Base-by-base conservation (phyloP, 2,888 invertebrate species). In the Helleia helle region DNA sequence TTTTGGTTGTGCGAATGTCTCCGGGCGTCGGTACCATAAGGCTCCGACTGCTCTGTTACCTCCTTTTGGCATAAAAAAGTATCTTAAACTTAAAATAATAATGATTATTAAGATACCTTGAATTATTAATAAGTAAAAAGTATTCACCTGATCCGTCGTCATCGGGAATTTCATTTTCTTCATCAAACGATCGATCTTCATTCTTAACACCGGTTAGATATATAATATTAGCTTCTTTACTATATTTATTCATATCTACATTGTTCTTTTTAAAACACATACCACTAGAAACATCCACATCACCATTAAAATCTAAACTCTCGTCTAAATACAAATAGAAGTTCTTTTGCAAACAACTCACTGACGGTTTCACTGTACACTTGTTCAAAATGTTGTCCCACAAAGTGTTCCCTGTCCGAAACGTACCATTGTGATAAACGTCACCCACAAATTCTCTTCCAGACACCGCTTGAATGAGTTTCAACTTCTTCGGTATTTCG, bases 261-360 rank as follows among this genome's bases (percentile, higher is more conserved):
- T 86, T 84, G 61, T 92, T 92, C 54, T 86, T 88, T 47, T 81
- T 88, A 59, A 93, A 88, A 36, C 86, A 79, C 59, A 91, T 66
- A 54, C 90, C 87, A 62, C 89, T 86, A 43, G 90, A 87, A 11
- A 92, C 80, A 51, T 89, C 88, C 11, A 92, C 81, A 62, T 93
- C 91, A 57, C 87, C 88, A 14, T 80, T 77, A 28, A 87, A 84
- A 29, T 88, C 87, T 38, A 94, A 76, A 15, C 89, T 89, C 18
- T 88, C 86, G 51, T 91, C 89, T 47, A 94, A 70, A 57, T 91
- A 94, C n/a, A 86, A 77, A 58, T 91, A 91, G 22, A 93, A 89
- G 58, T 91, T 93, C 56, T 90, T 91, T 58, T 93, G 92, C 41
- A 94, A 89, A 64, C 94, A 94, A 50, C 89, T 87, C 58, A 91